phyloP scores from a whole-genome alignment of 92 coral and sea anemone species.

The Phenganax subtilis region DNA sequence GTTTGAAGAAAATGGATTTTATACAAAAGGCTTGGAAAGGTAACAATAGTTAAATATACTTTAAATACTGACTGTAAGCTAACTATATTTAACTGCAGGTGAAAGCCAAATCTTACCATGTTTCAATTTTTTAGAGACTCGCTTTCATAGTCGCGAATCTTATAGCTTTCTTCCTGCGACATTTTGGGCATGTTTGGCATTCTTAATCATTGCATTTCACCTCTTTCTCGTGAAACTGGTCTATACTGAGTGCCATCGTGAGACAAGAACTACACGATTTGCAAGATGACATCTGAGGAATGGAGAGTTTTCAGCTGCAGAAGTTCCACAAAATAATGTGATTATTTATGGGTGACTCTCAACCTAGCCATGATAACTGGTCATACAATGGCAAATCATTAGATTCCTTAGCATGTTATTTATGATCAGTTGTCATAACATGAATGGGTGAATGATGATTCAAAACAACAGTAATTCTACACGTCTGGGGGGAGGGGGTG shows the following conservation, averaged over 20 bases:
- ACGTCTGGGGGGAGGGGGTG: too few relatives aligned
- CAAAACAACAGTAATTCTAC: too few relatives aligned
- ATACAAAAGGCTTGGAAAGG: slow-evolving; percentile 91
- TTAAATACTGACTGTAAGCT: not conserved
- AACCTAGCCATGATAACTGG: too few relatives aligned
- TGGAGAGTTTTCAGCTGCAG: not conserved
- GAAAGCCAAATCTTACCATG: not conserved
- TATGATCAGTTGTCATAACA: too few relatives aligned
- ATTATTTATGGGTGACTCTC: not conserved
- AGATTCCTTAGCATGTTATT: too few relatives aligned
- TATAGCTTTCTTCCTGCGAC: slow-evolving; percentile 77
- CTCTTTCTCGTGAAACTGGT: slow-evolving; percentile 86
- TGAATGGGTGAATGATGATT: too few relatives aligned
- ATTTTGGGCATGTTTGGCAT: slow-evolving; percentile 86
- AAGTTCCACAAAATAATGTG: not conserved
- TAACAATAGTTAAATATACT: slow-evolving; percentile 10
- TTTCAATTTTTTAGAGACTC: slow-evolving; percentile 50
- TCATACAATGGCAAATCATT: too few relatives aligned
- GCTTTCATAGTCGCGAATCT: slow-evolving; percentile 60
- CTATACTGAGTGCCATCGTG: slow-evolving; percentile 68
- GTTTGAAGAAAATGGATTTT: slow-evolving; percentile 73
- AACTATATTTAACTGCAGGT: not conserved
- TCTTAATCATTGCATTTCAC: slow-evolving; percentile 82
- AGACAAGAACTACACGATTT: slow-evolving; percentile 23
- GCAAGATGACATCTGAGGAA: not conserved